Base-by-base conservation (phyloP, 2,797 vertebrate genomes). In the Molossus alvarezi region DNA sequence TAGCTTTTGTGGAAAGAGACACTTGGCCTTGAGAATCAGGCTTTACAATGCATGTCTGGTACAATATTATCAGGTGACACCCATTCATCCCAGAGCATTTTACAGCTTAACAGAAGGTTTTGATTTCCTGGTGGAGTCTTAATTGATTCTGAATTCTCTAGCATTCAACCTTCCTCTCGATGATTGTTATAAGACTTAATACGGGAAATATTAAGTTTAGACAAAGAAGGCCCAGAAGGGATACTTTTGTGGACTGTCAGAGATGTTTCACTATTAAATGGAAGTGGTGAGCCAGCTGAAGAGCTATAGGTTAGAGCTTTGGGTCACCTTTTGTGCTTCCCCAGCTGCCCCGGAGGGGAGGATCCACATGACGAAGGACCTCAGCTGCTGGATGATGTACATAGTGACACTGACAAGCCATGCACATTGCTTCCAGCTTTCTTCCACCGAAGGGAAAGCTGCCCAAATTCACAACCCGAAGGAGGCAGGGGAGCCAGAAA, bases 81-180 rank as follows among this genome's bases (percentile, higher is more conserved):
- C 95, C 72, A 83, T 94, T 96, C 97, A 96, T 96, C 96, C 96
- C 97, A 96, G 90, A 94, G 84, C 96, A 95, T 64, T 97, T 97
- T 95, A 95, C 87, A 90, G 93, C 94, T 97, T 94, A 96, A 97
- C 97, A 97, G 96, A 98, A 98, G 97, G 87, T 90, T 97, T 96
- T 97, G 96, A 97, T 98, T 97, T 98, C 97, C 97, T 97, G 96
- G 91, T 80, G 96, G 97, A 97, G 45, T 96, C 96, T 96, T 98
- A 97, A 97, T 97, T 98, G 97, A 96, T 97, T 98, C 93, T 95
- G 96, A 95, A 97, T 97, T 97, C 97, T 96, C 97, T 90, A 97
- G 96, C 95, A 91, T 96, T 97, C 96, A 90, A 65, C 97, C 92
- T 96, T 95, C 84, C 90, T 95, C 18, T 0, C 72, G 94, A 97